Base-by-base conservation (phyloP, 2,888 invertebrate species). In the Polyploca ridens region DNA sequence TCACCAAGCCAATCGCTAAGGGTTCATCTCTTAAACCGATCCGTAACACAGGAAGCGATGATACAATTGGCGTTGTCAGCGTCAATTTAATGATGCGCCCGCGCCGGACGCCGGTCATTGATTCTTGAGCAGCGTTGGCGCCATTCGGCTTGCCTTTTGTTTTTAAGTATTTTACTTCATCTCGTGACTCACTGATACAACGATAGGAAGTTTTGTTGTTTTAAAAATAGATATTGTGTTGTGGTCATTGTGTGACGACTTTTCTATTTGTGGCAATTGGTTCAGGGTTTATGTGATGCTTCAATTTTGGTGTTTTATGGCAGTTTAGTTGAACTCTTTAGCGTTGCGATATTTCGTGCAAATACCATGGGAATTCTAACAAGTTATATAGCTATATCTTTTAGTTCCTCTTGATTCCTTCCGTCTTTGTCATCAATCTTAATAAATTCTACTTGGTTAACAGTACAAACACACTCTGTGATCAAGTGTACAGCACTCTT, bases 81-180 rank as follows among this genome's bases (percentile, higher is more conserved):
- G 89, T 86, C 91, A 90, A 93, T 91, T 92, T 90, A 88, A 88
- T 83, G 86, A 83, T 83, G 84, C 77, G 84, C 86, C 78, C 84
- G 87, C 84, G 86, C 89, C 90, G 93, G 92, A 91, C 92, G 92
- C 73, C 87, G 90, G 89, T 87, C 93, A 92, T 91, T 92, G 93
- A 91, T 92, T 90, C 92, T 79, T 82, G 79, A 79, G 74, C 72
- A 70, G 79, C 83, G 85, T 84, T 86, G 91, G 91, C 91, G 92
- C 90, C 91, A 81, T 78, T 80, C 83, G 81, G 83, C 77, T 75
- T 71, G 78, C 76, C 78, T 84, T 84, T 85, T 86, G 83, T 86
- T 87, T 85, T 82, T 81, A 75, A 71, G 66, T 67, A 70, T 66
- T 66, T 61, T 64, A 63, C 54, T 65, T 58, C 54, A 57, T 62